A percentile compares a stretch with the other conserved stretches of the same genome.
phyloP scores from a whole-genome alignment of 1,140 invertebrate species.

The honey bee (Apis mellifera) region DNA sequence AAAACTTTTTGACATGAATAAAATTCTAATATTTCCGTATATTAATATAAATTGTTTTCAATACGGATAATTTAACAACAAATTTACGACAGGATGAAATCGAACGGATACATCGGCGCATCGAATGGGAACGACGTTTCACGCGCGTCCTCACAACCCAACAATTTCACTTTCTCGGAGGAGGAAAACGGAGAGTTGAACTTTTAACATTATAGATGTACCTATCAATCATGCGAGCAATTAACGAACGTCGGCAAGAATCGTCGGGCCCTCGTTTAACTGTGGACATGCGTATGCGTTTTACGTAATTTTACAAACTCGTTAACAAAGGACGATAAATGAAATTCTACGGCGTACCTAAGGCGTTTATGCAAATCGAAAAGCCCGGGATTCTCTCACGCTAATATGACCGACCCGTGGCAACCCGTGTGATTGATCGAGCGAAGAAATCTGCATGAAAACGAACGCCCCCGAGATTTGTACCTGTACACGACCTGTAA shows the following conservation, averaged over 20 bases:
- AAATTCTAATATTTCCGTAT: no score
- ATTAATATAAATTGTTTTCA: no score
- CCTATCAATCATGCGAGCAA: constrained; percentile 18
- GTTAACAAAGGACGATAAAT: background rate
- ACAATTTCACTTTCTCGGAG: background rate
- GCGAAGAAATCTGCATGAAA: background rate
- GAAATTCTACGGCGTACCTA: background rate
- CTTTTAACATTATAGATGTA: background rate
- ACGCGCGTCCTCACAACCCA: no score
- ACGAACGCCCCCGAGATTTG: background rate
- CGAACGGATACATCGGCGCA: no score
- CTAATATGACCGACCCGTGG: background rate
- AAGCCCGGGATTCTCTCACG: background rate
- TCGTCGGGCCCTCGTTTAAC: background rate
- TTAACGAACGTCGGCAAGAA: constrained; percentile 6
- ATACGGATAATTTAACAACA: no score
- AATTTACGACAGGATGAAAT: no score
- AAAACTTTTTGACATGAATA: no score
- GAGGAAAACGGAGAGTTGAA: background rate
- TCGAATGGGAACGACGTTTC: no score
- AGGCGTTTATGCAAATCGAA: constrained; percentile 30
- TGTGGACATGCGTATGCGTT: background rate
- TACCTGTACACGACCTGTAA: background rate
- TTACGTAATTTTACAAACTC: background rate
- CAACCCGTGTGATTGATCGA: constrained; percentile 6